These are phyloP conservation scores for Neomorphus geoffroyi DNA, from an alignment of 2,797 vertebrate genomes.

Conservation along the genomic window DNA sequence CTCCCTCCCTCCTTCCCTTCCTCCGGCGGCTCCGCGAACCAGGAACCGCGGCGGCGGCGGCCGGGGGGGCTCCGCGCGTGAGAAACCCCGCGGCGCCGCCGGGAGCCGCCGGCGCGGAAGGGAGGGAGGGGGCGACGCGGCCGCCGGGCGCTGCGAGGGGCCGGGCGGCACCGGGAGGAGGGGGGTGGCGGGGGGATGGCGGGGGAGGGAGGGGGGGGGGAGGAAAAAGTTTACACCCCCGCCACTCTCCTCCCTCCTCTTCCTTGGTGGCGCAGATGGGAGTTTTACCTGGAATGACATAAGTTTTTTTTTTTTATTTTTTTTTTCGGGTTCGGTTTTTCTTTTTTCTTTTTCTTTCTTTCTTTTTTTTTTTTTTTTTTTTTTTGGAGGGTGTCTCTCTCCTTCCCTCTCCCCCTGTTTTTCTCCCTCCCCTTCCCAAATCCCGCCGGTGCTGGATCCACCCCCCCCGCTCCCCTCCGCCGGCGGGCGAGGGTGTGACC, in stretches of 20 bases:
- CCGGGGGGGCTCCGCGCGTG: slow-evolving; percentile 26
- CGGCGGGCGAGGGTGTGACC: slow-evolving; percentile 65
- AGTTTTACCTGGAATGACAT: slow-evolving; percentile 56
- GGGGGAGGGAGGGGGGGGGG: not conserved
- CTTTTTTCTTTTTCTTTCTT: too few relatives aligned
- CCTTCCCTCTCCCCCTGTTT: not conserved
- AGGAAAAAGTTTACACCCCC: slow-evolving; percentile 64
- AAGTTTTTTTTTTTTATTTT: too few relatives aligned
- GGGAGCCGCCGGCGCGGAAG: not conserved
- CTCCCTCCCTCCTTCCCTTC: too few relatives aligned
- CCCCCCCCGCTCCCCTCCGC: slow-evolving; percentile 23
- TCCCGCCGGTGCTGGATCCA: not conserved
- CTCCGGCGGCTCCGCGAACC: slow-evolving; percentile 58
- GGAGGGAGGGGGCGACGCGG: slow-evolving; percentile 2
- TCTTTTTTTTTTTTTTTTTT: not conserved
- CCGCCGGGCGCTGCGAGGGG: not conserved
- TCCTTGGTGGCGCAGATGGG: slow-evolving; percentile 51
- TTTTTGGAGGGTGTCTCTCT: too few relatives aligned
- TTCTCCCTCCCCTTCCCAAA: not conserved
- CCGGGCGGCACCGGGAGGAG: not conserved
- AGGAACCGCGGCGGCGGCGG: slow-evolving; percentile 39
- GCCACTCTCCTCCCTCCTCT: slow-evolving; percentile 17
- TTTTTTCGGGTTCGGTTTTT: too few relatives aligned
- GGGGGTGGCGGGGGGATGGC: too few relatives aligned
- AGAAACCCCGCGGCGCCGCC: not conserved